These are phyloP conservation scores for Drosophila imparisetae DNA, from an alignment of 2,888 invertebrate species.

Conservation along the genomic window DNA sequence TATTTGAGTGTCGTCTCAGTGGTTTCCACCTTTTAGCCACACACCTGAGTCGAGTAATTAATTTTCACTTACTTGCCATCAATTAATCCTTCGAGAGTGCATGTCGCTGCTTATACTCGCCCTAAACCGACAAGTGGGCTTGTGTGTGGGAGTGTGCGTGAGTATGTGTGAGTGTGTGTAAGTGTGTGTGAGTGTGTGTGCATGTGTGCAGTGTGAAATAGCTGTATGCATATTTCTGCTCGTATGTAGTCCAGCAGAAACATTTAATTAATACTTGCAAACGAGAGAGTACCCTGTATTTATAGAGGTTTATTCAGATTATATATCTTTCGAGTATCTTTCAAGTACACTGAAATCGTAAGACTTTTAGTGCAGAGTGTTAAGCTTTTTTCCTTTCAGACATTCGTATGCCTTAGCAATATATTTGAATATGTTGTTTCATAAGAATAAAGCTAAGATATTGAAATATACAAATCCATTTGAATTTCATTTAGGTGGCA, in stretches of 20 bases:
- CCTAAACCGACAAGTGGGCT: neutral
- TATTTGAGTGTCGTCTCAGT: constrained; percentile 2
- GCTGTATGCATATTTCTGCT: constrained; percentile 51
- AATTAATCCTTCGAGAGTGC: constrained; percentile 62
- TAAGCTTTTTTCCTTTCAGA: neutral
- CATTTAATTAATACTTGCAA: constrained; percentile 58
- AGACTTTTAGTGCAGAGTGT: neutral
- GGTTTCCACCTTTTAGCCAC: constrained; percentile 8
- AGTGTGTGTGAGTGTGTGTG: constrained; percentile 11
- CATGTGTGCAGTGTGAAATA: constrained; percentile 16
- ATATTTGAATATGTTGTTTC: neutral
- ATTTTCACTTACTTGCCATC: constrained; percentile 57
- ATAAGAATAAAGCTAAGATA: neutral
- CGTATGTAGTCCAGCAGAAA: constrained; percentile 52
- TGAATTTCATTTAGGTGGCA: neutral
- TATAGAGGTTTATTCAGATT: neutral
- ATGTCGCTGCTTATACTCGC: constrained; percentile 14
- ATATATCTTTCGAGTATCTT: neutral
- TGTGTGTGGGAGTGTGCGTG: neutral
- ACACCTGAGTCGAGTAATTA: constrained; percentile 32
- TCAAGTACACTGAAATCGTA: neutral
- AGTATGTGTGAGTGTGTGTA: neutral
- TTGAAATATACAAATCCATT: neutral
- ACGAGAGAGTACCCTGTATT: constrained; percentile 4
- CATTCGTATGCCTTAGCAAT: neutral